Percentiles rank a stretch among this genome's conserved stretches.
These are phyloP conservation scores for Notolabrus celidotus DNA, from an alignment of 2,797 vertebrate genomes.

Conservation along the genomic window DNA sequence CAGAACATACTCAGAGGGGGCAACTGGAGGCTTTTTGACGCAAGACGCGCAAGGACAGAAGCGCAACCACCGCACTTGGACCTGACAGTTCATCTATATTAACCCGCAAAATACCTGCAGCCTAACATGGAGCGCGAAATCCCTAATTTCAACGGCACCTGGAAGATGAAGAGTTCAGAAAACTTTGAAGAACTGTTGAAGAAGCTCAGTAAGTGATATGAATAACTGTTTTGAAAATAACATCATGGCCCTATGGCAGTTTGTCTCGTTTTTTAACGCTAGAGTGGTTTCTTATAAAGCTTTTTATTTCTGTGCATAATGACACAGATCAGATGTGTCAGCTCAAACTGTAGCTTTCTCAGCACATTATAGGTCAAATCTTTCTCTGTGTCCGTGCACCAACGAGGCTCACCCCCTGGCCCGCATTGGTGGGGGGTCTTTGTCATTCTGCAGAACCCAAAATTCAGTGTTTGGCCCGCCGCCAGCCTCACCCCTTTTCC, in stretches of 20 bases:
- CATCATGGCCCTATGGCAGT: background rate
- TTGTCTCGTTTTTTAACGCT: constrained; percentile 11
- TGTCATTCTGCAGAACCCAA: constrained; percentile 76
- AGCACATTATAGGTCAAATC: constrained; percentile 65
- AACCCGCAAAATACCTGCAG: constrained; percentile 18
- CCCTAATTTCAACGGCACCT: constrained; percentile 92
- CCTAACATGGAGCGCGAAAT: constrained; percentile 85
- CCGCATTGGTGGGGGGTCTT: constrained; percentile 71
- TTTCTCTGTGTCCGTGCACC: constrained; percentile 42
- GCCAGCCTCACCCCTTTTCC: constrained; percentile 53
- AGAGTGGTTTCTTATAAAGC: constrained; percentile 19
- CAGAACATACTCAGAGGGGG: background rate
- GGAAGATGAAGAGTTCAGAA: constrained; percentile 94
- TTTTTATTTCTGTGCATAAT: constrained; percentile 32
- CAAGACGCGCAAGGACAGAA: constrained; percentile 30
- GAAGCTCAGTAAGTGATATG: constrained; percentile 86
- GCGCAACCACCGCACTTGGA: constrained; percentile 43
- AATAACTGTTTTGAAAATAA: background rate
- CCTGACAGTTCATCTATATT: constrained; percentile 28
- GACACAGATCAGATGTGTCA: constrained; percentile 64
- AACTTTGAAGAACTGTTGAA: constrained; percentile 96
- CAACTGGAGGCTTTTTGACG: constrained; percentile 25
- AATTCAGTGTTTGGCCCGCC: constrained; percentile 70
- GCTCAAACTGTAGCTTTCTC: constrained; percentile 58
- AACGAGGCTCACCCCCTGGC: constrained; percentile 48